Base-by-base conservation (phyloP, 2,888 invertebrate genomes). In the Scaptomyza cyrtandrae region DNA sequence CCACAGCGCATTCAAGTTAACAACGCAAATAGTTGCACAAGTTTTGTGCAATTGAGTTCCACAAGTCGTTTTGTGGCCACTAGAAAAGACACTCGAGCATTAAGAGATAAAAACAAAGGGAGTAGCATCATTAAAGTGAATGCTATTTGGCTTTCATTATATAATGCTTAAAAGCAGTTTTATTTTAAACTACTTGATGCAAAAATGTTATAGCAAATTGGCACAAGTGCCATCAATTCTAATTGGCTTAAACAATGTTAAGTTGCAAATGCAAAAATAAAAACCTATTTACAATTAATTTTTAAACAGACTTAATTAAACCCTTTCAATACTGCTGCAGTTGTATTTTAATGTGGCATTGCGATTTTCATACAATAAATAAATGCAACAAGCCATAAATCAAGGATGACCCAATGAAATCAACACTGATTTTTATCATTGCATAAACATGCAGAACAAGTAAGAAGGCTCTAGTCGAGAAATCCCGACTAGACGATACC, bases 81-180 rank as follows among this genome's bases (percentile, higher is more conserved):
- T 57, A 27, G 35, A 60, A 44, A 53, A 48, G 58, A 60, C 45
- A 75, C 35, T 65, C 31, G 62, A 78, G 50, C 35, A 58, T 57
- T 53, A 69, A 43, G 16, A 33, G n/a, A 1, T 33, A 33, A 50
- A 1, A 37, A 3, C 3, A 39, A 9, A 9, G 11, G 9, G 39
- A 39, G 14, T 14, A 39, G 56, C 41, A 81, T 57, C 64, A 46
- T 61, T 59, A 16, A 45, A n/a, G 16, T 43, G 27, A 56, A 48
- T 43, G 16, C 46, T 52, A 33, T 59, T 58, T 59, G 43, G 11
- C 33, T 57, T 52, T 52, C 62, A 62, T 63, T 64, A 58, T 64
- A 41, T 33, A n/a, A 19, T 16, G 16, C 44, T 37, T 31, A 6
- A 10, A 24, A 27, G 37, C 19, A 44, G 4, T 45, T 55, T 48